Evolutionary conservation across 2,113 vertebrate species (phyloP).

Genomic region (Antennarius striatus): DNA sequence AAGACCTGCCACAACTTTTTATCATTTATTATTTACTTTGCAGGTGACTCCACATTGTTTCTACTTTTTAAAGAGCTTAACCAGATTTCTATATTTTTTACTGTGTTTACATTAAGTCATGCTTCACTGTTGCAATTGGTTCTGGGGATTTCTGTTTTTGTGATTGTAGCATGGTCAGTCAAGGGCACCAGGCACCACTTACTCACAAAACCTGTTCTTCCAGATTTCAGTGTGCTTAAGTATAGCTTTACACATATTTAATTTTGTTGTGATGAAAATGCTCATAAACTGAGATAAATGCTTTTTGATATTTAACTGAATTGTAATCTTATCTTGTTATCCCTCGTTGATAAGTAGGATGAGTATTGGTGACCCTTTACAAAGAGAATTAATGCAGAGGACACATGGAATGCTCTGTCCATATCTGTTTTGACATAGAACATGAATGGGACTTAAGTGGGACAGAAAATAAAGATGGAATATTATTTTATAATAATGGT

Average conservation of each 20-base stretch:
- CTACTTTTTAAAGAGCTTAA: not conserved
- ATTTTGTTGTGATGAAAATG: no score
- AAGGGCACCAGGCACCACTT: not conserved
- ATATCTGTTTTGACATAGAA: no score
- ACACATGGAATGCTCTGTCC: no score
- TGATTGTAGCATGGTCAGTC: not conserved
- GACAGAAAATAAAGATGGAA: not conserved
- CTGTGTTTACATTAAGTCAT: not conserved
- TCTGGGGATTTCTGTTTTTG: not conserved
- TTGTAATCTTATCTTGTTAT: not conserved
- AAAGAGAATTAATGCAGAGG: no score
- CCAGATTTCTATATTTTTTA: not conserved
- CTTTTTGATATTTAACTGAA: no score
- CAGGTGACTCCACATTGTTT: not conserved
- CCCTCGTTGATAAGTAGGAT: no score
- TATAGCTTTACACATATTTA: no score
- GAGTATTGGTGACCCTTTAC: no score
- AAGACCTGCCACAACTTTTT: not conserved
- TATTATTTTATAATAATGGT: not conserved
- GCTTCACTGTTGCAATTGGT: not conserved
- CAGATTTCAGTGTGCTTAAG: no score
- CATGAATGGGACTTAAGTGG: no score
- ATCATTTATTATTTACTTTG: not conserved
- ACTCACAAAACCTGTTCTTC: no score
- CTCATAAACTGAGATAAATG: no score